Evolutionary conservation across 2,888 invertebrate genomes (phyloP), one percentile per base, ranked within the genome.

Genomic region (Eristalis tenax): DNA sequence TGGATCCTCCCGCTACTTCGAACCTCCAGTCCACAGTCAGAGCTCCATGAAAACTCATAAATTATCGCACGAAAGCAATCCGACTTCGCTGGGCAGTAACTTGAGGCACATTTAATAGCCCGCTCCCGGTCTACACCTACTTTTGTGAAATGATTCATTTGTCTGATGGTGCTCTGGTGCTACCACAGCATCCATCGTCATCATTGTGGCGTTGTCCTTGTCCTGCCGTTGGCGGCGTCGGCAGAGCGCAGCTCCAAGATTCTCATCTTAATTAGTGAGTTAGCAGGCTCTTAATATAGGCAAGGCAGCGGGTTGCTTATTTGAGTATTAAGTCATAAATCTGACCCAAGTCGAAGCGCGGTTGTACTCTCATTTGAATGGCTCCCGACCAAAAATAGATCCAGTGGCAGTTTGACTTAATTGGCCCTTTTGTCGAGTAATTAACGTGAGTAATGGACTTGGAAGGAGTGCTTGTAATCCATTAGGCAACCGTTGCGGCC

Each of bases 181-280:
- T 38, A 8, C 43, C n/a, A 43, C 50, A 8, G 50, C 18, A 50
- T 43, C n/a, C n/a, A n/a, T 50, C 50, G 50, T 18, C 35, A 23
- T 15, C 26, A 26, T 23, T 22, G 57, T 50, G 64, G 43, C 56
- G 64, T 64, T 23, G 18, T 8, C 38, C 18, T 50, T 18, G 50
- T 50, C 50, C 50, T 50, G 50, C 50, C 59, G 32, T 32, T 10
- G 8, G 5, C 32, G 0, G 32, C 4, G 32, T 4, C 32, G 65
- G 70, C 68, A 59, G 40, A 80, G 77, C 57, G 79, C 84, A 71
- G 61, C 35, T 71, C 11, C 15, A 61, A 73, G 81, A 81, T 85
- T 77, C 77, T 74, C 77, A 77, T 85, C 85, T 81, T 81, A 85
- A 85, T 85, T 81, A 85, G 76, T 77, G 59, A 85, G 70, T 61